These are phyloP conservation scores for Incurvaria masculella DNA, from an alignment of 2,888 invertebrate genomes.

Conservation along the genomic window DNA sequence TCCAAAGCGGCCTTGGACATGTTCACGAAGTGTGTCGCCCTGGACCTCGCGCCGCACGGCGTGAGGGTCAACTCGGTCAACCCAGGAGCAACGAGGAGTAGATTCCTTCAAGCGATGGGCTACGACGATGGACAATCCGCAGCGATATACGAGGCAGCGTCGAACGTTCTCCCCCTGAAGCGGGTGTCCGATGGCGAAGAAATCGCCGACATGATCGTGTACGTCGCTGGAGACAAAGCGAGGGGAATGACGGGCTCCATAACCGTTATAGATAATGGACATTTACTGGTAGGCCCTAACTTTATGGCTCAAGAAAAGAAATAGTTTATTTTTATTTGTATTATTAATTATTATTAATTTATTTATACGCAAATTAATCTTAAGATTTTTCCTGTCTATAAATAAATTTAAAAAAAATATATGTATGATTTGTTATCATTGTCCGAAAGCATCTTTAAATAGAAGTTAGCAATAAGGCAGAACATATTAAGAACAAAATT, in stretches of 20 bases:
- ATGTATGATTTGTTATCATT: too few relatives aligned
- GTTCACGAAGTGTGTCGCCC: conserved; percentile 75
- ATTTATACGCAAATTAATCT: too few relatives aligned
- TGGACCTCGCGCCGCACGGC: conserved; percentile 66
- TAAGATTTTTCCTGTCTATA: too few relatives aligned
- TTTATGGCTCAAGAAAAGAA: too few relatives aligned
- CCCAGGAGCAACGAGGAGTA: conserved; percentile 78
- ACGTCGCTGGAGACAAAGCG: conserved; percentile 66
- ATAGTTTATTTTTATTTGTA: too few relatives aligned
- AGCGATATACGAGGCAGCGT: conserved; percentile 60
- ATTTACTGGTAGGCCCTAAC: too few relatives aligned
- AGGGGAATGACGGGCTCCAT: conserved; percentile 11
- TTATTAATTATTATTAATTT: too few relatives aligned
- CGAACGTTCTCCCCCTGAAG: conserved; percentile 67
- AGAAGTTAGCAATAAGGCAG: too few relatives aligned
- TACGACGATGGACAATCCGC: conserved; percentile 72
- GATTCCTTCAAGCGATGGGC: conserved; percentile 67
- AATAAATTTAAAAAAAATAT: too few relatives aligned
- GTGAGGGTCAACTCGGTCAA: conserved; percentile 79
- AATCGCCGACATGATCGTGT: conserved; percentile 76
- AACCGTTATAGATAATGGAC: conserved; percentile 11
- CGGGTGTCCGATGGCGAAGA: conserved; percentile 68
- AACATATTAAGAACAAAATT: too few relatives aligned
- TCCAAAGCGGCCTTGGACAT: conserved; percentile 86
- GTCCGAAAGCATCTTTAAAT: too few relatives aligned